Percentiles rank a stretch among this genome's conserved stretches.
These are phyloP conservation scores for Rhyzopertha dominica DNA, from an alignment of 1,140 invertebrate species.

Conservation along the genomic window DNA sequence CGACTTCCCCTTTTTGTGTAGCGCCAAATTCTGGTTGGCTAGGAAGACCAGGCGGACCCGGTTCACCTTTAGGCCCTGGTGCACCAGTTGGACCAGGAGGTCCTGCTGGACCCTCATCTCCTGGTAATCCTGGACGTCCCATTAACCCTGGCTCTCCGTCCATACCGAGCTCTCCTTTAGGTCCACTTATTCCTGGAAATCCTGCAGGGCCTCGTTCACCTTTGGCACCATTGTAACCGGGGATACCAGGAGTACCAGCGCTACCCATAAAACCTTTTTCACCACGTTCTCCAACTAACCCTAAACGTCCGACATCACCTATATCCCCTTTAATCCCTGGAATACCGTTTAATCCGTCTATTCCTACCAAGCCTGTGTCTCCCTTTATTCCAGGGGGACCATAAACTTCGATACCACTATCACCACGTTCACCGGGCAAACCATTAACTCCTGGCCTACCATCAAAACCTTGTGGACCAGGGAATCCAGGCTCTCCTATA, in stretches of 20 bases:
- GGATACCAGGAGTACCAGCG: slow-evolving; percentile 45
- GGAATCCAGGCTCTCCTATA: slow-evolving; percentile 53
- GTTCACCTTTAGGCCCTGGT: slow-evolving; percentile 55
- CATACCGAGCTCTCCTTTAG: slow-evolving; percentile 48
- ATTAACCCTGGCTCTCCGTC: slow-evolving; percentile 52
- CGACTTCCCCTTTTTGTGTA: slow-evolving; percentile 47
- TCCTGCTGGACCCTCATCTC: slow-evolving; percentile 47
- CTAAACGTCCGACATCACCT: no score
- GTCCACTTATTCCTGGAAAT: slow-evolving; percentile 39
- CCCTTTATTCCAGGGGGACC: slow-evolving; percentile 35
- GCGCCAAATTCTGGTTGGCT: slow-evolving; percentile 54
- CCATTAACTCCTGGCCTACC: slow-evolving; percentile 42
- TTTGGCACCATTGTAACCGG: slow-evolving; percentile 24
- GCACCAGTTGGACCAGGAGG: slow-evolving; percentile 45
- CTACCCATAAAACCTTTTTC: slow-evolving; percentile 43
- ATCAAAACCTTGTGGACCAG: slow-evolving; percentile 35
- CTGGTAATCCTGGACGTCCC: slow-evolving; percentile 42
- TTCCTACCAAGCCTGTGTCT: slow-evolving; percentile 39
- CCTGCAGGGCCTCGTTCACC: slow-evolving; percentile 35
- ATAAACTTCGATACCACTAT: slow-evolving; percentile 26
- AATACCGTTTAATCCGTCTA: slow-evolving; percentile 49
- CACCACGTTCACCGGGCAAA: slow-evolving; percentile 31
- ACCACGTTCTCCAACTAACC: slow-evolving; percentile 42
- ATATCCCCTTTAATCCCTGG: slow-evolving; percentile 55
- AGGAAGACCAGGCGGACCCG: slow-evolving; percentile 40